phyloP scores from a whole-genome alignment of 2,797 vertebrate genomes.

The Karalla daura region DNA sequence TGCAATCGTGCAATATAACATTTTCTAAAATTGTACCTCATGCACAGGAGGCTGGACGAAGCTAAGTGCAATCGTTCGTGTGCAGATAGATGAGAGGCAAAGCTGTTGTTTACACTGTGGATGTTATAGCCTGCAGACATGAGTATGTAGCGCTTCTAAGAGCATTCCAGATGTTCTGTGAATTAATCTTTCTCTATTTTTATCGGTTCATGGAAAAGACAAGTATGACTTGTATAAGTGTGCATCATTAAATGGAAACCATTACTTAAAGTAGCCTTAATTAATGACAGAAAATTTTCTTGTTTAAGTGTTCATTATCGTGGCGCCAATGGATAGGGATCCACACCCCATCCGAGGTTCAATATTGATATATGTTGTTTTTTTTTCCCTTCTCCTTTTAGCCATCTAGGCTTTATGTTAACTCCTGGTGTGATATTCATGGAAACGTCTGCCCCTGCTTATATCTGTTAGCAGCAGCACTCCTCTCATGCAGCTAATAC shows the following conservation, averaged over 20 bases:
- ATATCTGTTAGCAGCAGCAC: conserved; percentile 46
- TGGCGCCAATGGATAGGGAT: conserved; percentile 1
- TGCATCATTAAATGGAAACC: neutral
- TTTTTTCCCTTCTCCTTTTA: conserved; percentile 9
- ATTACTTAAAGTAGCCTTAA: neutral
- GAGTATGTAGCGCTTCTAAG: neutral
- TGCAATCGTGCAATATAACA: no score
- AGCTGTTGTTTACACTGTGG: no score
- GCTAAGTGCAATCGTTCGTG: no score
- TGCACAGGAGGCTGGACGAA: no score
- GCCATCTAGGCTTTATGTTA: conserved; percentile 32
- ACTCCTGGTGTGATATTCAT: conserved; percentile 71
- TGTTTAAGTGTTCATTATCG: conserved; percentile 6
- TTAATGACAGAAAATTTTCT: neutral
- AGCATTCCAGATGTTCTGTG: neutral
- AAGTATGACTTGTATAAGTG: no score
- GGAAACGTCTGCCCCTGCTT: conserved; percentile 46
- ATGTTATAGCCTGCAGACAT: no score
- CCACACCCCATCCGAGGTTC: neutral
- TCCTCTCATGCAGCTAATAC: conserved; percentile 68
- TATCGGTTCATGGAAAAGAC: no score
- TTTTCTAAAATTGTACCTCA: no score
- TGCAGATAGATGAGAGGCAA: no score
- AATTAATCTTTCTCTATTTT: no score
- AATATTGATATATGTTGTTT: neutral